phyloP scores from a whole-genome alignment of 1,140 invertebrate species.

The Drosophila guanche region DNA sequence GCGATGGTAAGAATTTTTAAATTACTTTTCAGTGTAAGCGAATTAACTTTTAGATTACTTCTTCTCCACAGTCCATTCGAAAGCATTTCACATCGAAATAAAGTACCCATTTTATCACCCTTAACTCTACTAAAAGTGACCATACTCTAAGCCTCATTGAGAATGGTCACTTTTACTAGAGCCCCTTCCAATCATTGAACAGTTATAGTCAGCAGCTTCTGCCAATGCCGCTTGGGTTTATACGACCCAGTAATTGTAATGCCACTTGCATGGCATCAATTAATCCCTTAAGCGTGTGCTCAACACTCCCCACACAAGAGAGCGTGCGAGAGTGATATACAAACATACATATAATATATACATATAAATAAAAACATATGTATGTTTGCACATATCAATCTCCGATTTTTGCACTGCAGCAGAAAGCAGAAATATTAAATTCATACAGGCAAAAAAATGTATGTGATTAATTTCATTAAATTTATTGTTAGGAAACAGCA shows the following conservation, averaged over 20 bases:
- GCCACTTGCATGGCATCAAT: slow-evolving; percentile 56
- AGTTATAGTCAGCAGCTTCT: slow-evolving; percentile 9
- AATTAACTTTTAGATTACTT: too few relatives aligned
- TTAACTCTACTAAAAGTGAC: background rate
- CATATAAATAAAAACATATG: too few relatives aligned
- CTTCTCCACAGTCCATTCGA: too few relatives aligned
- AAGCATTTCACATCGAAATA: too few relatives aligned
- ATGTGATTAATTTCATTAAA: background rate
- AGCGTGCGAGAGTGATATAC: slow-evolving; percentile 28
- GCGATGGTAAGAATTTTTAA: too few relatives aligned
- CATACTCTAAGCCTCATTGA: too few relatives aligned
- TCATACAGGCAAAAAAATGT: slow-evolving; percentile 43
- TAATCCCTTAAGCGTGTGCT: slow-evolving; percentile 62
- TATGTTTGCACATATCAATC: slow-evolving; percentile 52
- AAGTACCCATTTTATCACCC: background rate
- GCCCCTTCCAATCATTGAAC: background rate
- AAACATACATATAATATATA: too few relatives aligned
- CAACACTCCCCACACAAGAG: slow-evolving; percentile 5
- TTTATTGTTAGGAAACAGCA: background rate
- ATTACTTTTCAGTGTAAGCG: too few relatives aligned
- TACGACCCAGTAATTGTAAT: slow-evolving; percentile 50
- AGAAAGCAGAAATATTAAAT: slow-evolving; percentile 63
- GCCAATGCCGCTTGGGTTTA: background rate
- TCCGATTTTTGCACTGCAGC: slow-evolving; percentile 51
- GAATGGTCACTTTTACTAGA: too few relatives aligned